phyloP scores from a whole-genome alignment of 2,888 invertebrate genomes.

The Bursaphelenchus okinawaensis region DNA sequence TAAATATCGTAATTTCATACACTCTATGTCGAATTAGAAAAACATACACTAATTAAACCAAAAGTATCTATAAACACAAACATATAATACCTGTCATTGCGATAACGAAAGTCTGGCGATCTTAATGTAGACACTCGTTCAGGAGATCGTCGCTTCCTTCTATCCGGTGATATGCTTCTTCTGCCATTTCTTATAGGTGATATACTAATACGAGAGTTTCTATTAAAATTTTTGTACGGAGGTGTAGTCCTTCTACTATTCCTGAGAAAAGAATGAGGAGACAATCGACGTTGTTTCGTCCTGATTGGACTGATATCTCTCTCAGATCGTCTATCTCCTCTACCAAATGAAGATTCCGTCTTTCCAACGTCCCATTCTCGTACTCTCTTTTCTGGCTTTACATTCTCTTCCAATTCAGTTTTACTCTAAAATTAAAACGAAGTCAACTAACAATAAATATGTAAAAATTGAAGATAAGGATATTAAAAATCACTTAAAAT shows the following conservation, averaged over 20 bases:
- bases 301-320: neutral
- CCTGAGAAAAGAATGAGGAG: neutral
- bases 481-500: too few species aligned
- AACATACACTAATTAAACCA: neutral
- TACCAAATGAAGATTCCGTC: neutral
- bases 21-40: neutral
- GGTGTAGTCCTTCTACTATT: neutral
- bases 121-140: neutral
- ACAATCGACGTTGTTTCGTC: slow-evolving; percentile 1
- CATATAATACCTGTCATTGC: neutral
- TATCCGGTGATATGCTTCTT: neutral
- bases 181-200: neutral
- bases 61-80: neutral
- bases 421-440: too few species aligned
- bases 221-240: neutral
- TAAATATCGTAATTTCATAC: neutral
- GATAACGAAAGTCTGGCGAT: neutral
- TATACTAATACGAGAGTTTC: too few species aligned
- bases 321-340: neutral
- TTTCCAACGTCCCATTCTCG: slow-evolving; percentile 11
- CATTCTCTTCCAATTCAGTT: slow-evolving; percentile 5
- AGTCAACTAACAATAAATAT: too few species aligned
- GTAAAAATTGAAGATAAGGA: too few species aligned
- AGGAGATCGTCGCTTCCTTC: neutral
- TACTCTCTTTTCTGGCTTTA: neutral